phyloP scores from a whole-genome alignment of 92 coral and sea anemone species.

The Porites cylindrica region DNA sequence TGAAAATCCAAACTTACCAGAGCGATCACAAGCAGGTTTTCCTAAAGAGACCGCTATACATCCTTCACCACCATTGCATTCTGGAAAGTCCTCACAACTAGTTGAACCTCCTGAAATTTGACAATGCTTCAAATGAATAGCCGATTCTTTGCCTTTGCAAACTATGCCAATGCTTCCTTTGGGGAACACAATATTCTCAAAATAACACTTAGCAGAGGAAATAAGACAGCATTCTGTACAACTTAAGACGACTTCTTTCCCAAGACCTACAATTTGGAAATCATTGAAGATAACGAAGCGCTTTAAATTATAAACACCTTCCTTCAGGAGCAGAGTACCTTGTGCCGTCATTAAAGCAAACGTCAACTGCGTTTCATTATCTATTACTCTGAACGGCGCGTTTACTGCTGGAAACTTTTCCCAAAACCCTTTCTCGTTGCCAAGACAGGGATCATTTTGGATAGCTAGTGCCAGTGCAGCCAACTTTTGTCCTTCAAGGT shows the following conservation, averaged over 20 bases:
- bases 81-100: constrained; percentile 83
- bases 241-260: constrained; percentile 26
- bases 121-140: constrained; percentile 41
- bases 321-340: constrained; percentile 63
- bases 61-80: constrained; percentile 83
- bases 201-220: constrained; percentile 29
- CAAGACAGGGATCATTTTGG: constrained; percentile 48
- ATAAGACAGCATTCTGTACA: background rate
- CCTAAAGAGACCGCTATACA: constrained; percentile 63
- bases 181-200: constrained; percentile 64
- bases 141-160: constrained; percentile 16
- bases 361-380: constrained; percentile 47
- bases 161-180: constrained; percentile 35
- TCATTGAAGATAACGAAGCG: constrained; percentile 6
- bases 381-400: constrained; percentile 14
- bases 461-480: constrained; percentile 73
- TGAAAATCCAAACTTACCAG: constrained; percentile 57
- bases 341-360: constrained; percentile 5
- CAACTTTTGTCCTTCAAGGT: constrained; percentile 27
- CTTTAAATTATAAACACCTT: constrained; percentile 60
- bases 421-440: constrained; percentile 18
- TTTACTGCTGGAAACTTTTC: constrained; percentile 51
- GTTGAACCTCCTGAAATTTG: constrained; percentile 65
- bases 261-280: constrained; percentile 64
- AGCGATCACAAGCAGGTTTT: constrained; percentile 61